A percentile compares a stretch with the other conserved stretches of the same genome.
These are phyloP conservation scores for Ceratina australensis DNA, from an alignment of 1,140 invertebrate species.

Conservation along the genomic window DNA sequence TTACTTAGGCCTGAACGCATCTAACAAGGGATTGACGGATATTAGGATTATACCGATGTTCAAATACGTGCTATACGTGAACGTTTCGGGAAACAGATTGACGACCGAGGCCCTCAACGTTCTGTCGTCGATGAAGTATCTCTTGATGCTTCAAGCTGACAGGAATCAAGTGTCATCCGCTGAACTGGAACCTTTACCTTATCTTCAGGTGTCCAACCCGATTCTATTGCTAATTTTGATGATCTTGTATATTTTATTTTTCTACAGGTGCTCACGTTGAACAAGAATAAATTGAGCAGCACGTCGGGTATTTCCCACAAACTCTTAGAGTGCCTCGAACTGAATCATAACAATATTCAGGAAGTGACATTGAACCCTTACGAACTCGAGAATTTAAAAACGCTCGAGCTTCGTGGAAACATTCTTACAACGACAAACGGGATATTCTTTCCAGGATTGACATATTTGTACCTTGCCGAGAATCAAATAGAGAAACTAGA, in stretches of 20 bases:
- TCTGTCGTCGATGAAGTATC: slow-evolving; percentile 44
- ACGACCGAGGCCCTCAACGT: slow-evolving; percentile 24
- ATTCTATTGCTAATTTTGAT: not conserved
- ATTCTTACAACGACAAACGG: slow-evolving; percentile 38
- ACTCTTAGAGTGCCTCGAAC: slow-evolving; percentile 44
- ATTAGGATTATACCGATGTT: slow-evolving; percentile 44
- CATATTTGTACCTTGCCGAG: slow-evolving; percentile 45
- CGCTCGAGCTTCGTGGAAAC: slow-evolving; percentile 54
- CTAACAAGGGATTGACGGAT: slow-evolving; percentile 43
- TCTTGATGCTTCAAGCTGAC: slow-evolving; percentile 58
- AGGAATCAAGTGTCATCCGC: slow-evolving; percentile 31
- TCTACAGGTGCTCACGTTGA: slow-evolving; percentile 45
- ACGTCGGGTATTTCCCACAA: slow-evolving; percentile 34
- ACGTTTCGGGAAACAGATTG: slow-evolving; percentile 57
- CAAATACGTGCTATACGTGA: slow-evolving; percentile 47
- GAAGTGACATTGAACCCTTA: slow-evolving; percentile 35
- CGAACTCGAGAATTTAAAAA: slow-evolving; percentile 37
- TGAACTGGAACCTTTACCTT: slow-evolving; percentile 45
- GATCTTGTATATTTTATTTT: not conserved
- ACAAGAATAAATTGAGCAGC: slow-evolving; percentile 44
- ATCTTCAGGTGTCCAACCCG: slow-evolving; percentile 41
- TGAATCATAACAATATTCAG: slow-evolving; percentile 48
- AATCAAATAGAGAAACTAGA: slow-evolving; percentile 56
- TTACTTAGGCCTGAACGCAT: slow-evolving; percentile 46
- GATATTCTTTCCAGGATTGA: slow-evolving; percentile 46